Percentiles rank a stretch among this genome's conserved stretches.
Conservation (phyloP, 2,888 invertebrate genomes). For the Hipparchia sbordonii region DNA sequence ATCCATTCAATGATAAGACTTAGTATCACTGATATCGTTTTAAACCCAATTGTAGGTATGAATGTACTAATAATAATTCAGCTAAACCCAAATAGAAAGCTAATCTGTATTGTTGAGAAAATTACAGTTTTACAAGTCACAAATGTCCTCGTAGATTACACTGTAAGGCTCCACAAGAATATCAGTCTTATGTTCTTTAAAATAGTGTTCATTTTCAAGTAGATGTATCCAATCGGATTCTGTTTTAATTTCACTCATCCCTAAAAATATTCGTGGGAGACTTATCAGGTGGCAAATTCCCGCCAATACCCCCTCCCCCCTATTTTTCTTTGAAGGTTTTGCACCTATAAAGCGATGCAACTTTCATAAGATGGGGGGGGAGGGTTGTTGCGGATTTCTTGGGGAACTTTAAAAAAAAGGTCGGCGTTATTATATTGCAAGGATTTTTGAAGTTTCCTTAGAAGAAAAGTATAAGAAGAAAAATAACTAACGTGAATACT, state of each 20-base stretch:
- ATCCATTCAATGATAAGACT: too few relatives aligned
- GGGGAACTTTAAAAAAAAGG: background rate
- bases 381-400: background rate
- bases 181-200: background rate
- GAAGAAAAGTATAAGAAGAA: background rate
- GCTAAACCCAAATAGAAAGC: slow-evolving; percentile 20
- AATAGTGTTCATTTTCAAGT: slow-evolving; percentile 25
- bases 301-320: slow-evolving; percentile 34
- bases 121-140: slow-evolving; percentile 31
- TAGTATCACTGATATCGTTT: background rate
- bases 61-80: background rate
- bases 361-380: slow-evolving; percentile 46
- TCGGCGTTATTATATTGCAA: background rate
- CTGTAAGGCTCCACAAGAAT: background rate
- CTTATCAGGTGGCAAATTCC: slow-evolving; percentile 43
- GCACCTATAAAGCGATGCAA: slow-evolving; percentile 54
- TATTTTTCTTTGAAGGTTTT: slow-evolving; percentile 61
- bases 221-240: slow-evolving; percentile 24
- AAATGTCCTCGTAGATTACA: slow-evolving; percentile 23
- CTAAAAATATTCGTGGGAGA: slow-evolving; percentile 47
- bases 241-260: slow-evolving; percentile 40
- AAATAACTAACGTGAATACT: too few relatives aligned
- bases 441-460: background rate
- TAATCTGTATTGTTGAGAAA: slow-evolving; percentile 19
- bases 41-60: too few relatives aligned